phyloP scores from a whole-genome alignment of 2,113 vertebrate species.

The Sula dactylatra region DNA sequence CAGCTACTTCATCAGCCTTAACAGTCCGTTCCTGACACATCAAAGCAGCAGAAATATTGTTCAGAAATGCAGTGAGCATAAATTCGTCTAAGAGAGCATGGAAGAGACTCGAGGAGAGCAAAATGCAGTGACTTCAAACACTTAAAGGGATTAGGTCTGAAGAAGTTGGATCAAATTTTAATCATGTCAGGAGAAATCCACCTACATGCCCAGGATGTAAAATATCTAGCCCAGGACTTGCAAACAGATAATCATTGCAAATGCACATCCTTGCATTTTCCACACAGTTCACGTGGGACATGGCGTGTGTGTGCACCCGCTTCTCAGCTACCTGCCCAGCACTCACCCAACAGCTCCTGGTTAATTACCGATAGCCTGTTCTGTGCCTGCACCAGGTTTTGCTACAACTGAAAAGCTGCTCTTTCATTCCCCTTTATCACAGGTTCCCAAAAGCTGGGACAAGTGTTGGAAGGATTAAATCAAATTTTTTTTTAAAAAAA shows the following conservation, averaged over 20 bases:
- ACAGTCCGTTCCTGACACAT: not conserved
- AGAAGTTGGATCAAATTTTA: not conserved
- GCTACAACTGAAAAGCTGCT: not conserved
- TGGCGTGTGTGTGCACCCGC: not conserved
- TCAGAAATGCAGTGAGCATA: not conserved
- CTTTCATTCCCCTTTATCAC: conserved; percentile 53
- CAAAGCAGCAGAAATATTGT: not conserved
- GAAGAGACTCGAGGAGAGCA: not conserved
- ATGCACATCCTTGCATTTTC: not conserved
- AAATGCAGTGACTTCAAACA: not conserved
- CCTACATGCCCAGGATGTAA: not conserved
- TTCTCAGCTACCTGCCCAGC: not conserved
- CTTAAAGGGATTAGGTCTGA: not conserved
- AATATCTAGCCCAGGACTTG: not conserved
- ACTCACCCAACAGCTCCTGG: not conserved
- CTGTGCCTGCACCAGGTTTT: not conserved
- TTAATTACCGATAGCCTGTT: conserved; percentile 21
- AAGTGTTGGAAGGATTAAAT: conserved; percentile 62
- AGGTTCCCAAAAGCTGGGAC: conserved; percentile 30
- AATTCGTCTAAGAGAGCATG: not conserved
- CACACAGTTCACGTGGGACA: not conserved
- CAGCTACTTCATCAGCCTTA: not conserved
- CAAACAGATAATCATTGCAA: not conserved
- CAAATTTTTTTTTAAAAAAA: no score
- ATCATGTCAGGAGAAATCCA: not conserved